phyloP scores from a whole-genome alignment of 2,113 vertebrate genomes.

The Peromyscus maniculatus region DNA sequence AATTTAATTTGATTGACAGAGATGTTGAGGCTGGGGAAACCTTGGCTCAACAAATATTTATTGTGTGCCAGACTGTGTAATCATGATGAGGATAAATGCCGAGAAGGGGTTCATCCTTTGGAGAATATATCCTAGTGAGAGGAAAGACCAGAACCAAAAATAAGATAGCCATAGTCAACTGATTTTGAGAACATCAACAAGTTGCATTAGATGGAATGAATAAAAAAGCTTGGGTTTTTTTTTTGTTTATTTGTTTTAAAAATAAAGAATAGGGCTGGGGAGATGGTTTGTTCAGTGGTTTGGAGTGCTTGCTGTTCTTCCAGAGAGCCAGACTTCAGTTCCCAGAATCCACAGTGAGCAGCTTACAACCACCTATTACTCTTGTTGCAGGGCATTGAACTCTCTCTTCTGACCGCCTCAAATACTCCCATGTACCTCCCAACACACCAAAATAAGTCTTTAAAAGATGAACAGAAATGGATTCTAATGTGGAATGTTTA shows the following conservation, averaged over 20 bases:
- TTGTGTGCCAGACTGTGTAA: background rate
- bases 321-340: background rate
- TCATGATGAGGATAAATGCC: background rate
- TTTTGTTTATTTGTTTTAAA: background rate
- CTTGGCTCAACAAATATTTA: conserved; percentile 6
- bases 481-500: background rate
- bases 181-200: background rate
- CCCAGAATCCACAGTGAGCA: background rate
- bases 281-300: background rate
- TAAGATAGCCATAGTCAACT: background rate
- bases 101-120: background rate
- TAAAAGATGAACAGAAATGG: background rate
- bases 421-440: fast-evolving
- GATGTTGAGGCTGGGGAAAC: background rate
- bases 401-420: too few relatives aligned
- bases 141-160: background rate
- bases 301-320: background rate
- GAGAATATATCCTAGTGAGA: background rate
- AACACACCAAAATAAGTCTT: background rate
- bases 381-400: background rate
- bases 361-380: background rate
- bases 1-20: conserved; percentile 7
- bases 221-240: background rate
- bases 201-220: background rate
- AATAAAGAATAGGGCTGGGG: background rate